Percentiles rank a stretch among this genome's conserved stretches.
These are phyloP conservation scores for Luperina testacea DNA, from an alignment of 2,888 invertebrate species.

Conservation along the genomic window DNA sequence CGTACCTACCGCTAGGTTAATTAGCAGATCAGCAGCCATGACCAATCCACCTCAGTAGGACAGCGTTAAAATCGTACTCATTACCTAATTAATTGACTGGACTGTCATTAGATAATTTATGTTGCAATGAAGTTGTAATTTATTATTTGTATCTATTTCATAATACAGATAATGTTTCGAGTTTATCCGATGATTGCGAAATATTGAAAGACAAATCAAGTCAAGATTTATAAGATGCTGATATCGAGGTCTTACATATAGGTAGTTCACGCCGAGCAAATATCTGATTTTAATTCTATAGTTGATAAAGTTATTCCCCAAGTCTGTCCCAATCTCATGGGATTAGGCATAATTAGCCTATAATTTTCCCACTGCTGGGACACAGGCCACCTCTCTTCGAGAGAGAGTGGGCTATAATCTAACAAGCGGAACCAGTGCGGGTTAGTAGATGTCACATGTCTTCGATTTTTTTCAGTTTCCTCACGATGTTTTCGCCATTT, in stretches of 20 bases:
- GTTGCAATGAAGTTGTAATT: constrained; percentile 14
- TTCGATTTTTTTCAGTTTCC: too few species aligned
- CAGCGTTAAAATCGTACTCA: constrained; percentile 55
- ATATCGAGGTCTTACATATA: neutral
- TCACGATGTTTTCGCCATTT: too few species aligned
- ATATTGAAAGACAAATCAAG: neutral
- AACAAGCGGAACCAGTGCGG: too few species aligned
- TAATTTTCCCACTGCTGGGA: too few species aligned
- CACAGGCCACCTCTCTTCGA: too few species aligned
- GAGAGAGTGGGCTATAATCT: too few species aligned
- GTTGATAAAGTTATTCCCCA: neutral
- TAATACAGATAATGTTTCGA: neutral
- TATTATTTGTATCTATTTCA: constrained; percentile 11
- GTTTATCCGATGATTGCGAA: neutral
- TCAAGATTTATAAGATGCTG: neutral
- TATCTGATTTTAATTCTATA: constrained; percentile 1
- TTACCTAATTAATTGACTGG: constrained; percentile 48
- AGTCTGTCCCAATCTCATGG: neutral
- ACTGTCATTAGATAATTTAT: constrained; percentile 37
- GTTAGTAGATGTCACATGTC: neutral
- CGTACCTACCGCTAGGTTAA: constrained; percentile 57
- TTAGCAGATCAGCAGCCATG: constrained; percentile 63
- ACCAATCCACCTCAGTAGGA: constrained; percentile 47
- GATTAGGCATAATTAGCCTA: neutral
- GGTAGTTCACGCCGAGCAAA: too few species aligned